Evolutionary conservation across 2,888 invertebrate species (phyloP), one percentile per base, ranked within the genome.

Genomic region (Allacma fusca): DNA sequence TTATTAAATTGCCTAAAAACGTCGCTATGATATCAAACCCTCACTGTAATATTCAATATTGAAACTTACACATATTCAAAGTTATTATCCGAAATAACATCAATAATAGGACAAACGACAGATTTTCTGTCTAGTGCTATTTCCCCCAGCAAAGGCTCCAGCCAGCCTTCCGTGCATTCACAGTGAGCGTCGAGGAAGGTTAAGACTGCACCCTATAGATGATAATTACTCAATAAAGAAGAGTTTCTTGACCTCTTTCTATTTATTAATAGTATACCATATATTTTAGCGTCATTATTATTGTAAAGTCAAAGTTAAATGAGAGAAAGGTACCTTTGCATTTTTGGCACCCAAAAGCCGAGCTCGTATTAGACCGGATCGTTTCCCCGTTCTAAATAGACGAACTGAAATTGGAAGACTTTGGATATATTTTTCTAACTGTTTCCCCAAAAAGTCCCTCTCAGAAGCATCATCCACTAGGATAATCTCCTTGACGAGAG

Each of bases 141-240:
- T 84, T 98, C 91, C 26, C 94, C 91, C 75, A 99, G 87, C 21
- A 99, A 88, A 0, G 98, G 98, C 86, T 98, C 98, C 82, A 99
- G 88, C 98, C 99, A 99, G n/a, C 98, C 98, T 88, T 96, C 95
- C 76, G 95, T 95, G 86, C 98, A 98, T 87, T 99, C 98, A 87
- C 98, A 98, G 87, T 99, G 98, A 1, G 98, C 97, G 87, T 99
- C 99, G 77, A 99, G 89, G 89, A 99, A 99, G 19, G 97, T 98
- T 84, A 97, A 92, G 74, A 96, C 94, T 87, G 96, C 92, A 78
- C 97, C 98, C 85, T 91, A 92, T 77, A 26, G 72, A 21, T 29
- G 28, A 59, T 50, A 50, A 9, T 16, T 16, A 50, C 50, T 5
- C 9, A 34, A 7, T 34, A 7, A n/a, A n/a, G n/a, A n/a, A 34